These are phyloP conservation scores for Chalcis sispes DNA, from an alignment of 2,888 invertebrate species.

Conservation along the genomic window DNA sequence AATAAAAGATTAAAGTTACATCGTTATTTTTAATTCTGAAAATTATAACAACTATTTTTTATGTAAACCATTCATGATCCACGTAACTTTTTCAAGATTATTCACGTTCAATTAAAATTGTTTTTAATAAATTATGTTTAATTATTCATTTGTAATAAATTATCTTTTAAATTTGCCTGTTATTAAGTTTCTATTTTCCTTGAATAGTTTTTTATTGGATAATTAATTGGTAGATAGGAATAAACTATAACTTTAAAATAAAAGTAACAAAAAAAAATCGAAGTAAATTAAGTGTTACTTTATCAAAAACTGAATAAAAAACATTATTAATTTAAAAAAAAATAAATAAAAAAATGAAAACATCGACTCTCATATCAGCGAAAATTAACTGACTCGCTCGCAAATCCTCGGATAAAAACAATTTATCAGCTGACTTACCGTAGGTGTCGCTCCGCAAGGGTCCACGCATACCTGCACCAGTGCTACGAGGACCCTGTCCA, in stretches of 20 bases:
- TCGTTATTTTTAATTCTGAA: background rate
- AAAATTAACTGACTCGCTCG: slow-evolving; percentile 35
- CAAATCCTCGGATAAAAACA: slow-evolving; percentile 36
- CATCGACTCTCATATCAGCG: slow-evolving; percentile 14
- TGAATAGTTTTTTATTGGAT: slow-evolving; percentile 9
- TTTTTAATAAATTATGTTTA: slow-evolving; percentile 2
- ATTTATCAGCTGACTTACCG: slow-evolving; percentile 82
- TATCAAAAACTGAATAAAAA: slow-evolving; percentile 23
- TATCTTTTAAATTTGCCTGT: background rate
- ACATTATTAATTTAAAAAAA: slow-evolving; percentile 31
- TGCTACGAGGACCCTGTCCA: slow-evolving; percentile 76
- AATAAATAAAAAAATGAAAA: slow-evolving; percentile 40
- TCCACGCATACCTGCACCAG: slow-evolving; percentile 80
- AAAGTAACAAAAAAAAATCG: slow-evolving; percentile 19
- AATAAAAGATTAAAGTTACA: slow-evolving; percentile 1
- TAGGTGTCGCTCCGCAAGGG: slow-evolving; percentile 89
- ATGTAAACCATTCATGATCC: too few species aligned
- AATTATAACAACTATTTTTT: slow-evolving; percentile 6
- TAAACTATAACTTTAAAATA: slow-evolving; percentile 41
- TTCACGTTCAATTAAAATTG: background rate
- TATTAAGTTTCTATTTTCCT: background rate
- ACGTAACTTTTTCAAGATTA: too few species aligned
- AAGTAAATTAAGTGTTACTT: slow-evolving; percentile 21
- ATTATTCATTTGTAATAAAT: background rate
- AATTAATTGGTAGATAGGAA: slow-evolving; percentile 32